These are phyloP conservation scores for Lasioglossum zephyrum DNA, from an alignment of 2,888 invertebrate species.

Conservation along the genomic window DNA sequence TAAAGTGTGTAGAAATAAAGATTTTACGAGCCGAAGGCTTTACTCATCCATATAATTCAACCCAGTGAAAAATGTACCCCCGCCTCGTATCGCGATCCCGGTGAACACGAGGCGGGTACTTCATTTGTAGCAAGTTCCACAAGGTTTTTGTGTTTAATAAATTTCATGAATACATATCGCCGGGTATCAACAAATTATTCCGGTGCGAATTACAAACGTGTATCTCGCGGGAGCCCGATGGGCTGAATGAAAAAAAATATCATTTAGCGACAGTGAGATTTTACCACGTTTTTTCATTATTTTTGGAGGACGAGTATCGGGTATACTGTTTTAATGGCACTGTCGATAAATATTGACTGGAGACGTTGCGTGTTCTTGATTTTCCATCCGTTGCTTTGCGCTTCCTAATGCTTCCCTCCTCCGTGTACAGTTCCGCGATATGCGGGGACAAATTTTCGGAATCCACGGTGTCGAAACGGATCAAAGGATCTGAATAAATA, in stretches of 20 bases:
- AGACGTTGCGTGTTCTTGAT: not conserved
- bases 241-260: not conserved
- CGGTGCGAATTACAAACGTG: not conserved
- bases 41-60: not conserved
- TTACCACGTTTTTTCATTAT: not conserved
- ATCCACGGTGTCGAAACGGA: not conserved
- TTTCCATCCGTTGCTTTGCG: not conserved
- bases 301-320: not conserved
- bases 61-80: not conserved
- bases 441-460: not conserved
- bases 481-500: slow-evolving; percentile 16
- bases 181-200: not conserved
- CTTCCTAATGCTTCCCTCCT: not conserved
- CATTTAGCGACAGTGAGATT: not conserved
- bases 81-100: not conserved
- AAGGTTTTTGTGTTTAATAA: not conserved
- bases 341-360: not conserved
- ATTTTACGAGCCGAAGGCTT: not conserved
- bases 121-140: not conserved
- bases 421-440: not conserved
- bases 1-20: not conserved
- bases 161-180: not conserved
- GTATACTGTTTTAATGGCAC: not conserved
- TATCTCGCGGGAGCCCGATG: not conserved
- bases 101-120: not conserved